Conservation (phyloP, 2,888 invertebrate species). For the Diogma glabrata region DNA sequence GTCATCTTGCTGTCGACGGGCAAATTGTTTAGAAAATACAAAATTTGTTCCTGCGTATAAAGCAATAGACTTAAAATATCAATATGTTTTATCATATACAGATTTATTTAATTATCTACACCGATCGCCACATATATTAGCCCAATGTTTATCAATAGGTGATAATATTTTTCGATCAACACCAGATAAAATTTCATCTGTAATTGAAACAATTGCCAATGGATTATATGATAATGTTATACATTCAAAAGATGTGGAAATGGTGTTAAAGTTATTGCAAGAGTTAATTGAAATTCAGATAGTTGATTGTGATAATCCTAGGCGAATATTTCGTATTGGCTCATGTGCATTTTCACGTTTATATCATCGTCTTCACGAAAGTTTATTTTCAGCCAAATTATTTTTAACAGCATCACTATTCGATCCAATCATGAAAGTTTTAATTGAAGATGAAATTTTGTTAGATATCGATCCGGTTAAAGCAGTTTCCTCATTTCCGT, state of each 20-base stretch:
- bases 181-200: conserved; percentile 29
- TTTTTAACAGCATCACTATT: conserved; percentile 88
- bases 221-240: conserved; percentile 64
- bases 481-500: conserved; percentile 37
- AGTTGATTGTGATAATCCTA: conserved; percentile 53
- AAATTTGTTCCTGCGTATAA: conserved; percentile 73
- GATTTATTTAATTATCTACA: conserved; percentile 57
- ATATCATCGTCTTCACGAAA: conserved; percentile 81
- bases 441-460: conserved; percentile 84
- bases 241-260: conserved; percentile 60
- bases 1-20: conserved; percentile 61
- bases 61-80: conserved; percentile 69
- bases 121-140: conserved; percentile 56
- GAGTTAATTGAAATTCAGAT: conserved; percentile 63
- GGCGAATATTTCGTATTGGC: conserved; percentile 63
- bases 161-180: conserved; percentile 42
- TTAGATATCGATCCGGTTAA: conserved; percentile 88
- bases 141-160: conserved; percentile 53
- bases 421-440: conserved; percentile 78
- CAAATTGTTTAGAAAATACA: conserved; percentile 48
- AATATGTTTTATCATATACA: conserved; percentile 53
- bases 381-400: conserved; percentile 79
- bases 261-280: conserved; percentile 50
- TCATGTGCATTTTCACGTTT: conserved; percentile 78
- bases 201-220: conserved; percentile 38